Conservation (phyloP, 2,113 vertebrate genomes). For the Callaeas wilsoni region DNA sequence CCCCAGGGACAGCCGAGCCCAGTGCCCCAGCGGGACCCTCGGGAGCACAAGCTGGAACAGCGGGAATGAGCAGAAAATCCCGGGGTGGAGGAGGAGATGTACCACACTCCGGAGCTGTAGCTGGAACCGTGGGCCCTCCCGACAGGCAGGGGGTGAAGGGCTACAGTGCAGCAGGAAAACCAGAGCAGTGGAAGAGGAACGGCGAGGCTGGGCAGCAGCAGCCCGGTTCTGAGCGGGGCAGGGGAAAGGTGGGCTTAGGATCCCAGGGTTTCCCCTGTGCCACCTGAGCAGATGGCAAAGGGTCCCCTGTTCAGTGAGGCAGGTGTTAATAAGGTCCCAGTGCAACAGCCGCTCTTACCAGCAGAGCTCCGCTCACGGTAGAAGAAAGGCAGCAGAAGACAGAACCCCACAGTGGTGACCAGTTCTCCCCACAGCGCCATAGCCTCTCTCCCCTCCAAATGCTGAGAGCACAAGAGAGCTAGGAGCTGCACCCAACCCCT, state of each 20-base stretch:
- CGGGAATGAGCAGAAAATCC: not conserved
- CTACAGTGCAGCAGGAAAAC: not conserved
- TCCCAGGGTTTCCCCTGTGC: not conserved
- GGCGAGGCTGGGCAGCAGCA: not conserved
- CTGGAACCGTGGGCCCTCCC: fast-evolving
- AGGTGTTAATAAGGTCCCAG: not conserved
- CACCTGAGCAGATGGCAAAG: not conserved
- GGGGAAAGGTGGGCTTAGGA: not conserved
- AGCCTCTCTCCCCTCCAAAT: not conserved
- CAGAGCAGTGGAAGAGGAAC: not conserved
- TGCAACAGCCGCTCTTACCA: fast-evolving
- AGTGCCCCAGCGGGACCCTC: too few species aligned
- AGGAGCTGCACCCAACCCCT: not conserved
- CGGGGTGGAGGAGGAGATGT: not conserved
- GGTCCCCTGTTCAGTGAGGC: too few species aligned
- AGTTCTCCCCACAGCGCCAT: not conserved
- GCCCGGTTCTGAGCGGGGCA: not conserved
- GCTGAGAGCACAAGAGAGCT: not conserved
- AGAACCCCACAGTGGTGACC: not conserved
- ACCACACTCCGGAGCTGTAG: too few species aligned
- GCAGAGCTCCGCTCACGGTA: not conserved
- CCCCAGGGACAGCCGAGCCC: not conserved
- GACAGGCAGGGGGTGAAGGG: fast-evolving
- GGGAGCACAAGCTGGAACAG: not conserved
- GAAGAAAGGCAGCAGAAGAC: not conserved